Evolutionary conservation across 2,888 invertebrate genomes (phyloP).

Genomic region (Dasysyrphus tricinctus): DNA sequence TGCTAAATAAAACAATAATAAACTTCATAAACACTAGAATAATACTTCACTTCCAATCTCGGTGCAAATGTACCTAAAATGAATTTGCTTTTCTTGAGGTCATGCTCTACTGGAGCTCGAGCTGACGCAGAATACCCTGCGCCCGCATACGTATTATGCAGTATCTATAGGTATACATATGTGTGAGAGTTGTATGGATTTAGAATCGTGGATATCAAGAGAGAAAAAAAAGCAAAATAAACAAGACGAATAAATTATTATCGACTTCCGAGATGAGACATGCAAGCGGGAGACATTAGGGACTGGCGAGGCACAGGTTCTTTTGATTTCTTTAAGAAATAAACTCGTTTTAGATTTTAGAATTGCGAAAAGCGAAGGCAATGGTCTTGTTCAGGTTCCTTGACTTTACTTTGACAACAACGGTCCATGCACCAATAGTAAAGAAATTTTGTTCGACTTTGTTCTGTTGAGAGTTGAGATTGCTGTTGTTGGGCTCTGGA

Average conservation of each 20-base stretch:
- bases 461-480: not conserved
- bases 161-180: not conserved
- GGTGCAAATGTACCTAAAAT: conserved; percentile 65
- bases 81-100: conserved; percentile 37
- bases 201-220: not conserved
- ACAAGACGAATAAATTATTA: conserved; percentile 17
- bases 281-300: not conserved
- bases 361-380: not conserved
- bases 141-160: conserved; percentile 5
- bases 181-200: not conserved
- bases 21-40: not conserved
- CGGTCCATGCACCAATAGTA: not conserved
- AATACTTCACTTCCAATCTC: conserved; percentile 52
- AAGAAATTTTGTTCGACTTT: not conserved
- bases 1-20: conserved; percentile 41
- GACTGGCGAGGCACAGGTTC: not conserved
- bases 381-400: conserved; percentile 7
- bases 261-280: not conserved
- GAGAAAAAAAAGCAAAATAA: not conserved
- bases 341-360: conserved; percentile 8
- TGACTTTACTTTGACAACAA: not conserved
- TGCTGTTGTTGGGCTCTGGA: not conserved
- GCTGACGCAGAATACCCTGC: conserved; percentile 11
- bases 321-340: not conserved
- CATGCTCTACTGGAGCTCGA: conserved; percentile 36